Evolutionary conservation across 2,888 invertebrate species (phyloP).

Genomic region (Mechanitis messenoides): DNA sequence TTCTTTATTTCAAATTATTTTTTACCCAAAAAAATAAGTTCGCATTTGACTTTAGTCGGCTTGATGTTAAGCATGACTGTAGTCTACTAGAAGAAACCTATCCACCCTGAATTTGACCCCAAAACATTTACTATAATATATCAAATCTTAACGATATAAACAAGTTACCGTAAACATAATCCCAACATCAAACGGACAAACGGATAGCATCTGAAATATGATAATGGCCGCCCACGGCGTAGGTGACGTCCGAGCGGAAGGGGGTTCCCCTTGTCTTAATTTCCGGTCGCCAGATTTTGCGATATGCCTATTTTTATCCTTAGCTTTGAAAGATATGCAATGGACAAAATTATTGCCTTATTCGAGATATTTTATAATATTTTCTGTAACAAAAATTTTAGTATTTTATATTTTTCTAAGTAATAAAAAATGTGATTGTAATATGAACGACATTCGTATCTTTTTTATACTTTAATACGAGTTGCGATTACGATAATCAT

Average conservation of each 20-base stretch:
- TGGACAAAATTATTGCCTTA: conserved; percentile 16
- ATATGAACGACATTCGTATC: neutral
- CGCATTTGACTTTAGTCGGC: too few species aligned
- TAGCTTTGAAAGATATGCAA: conserved; percentile 26
- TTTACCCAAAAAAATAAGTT: too few species aligned
- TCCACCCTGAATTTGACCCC: neutral
- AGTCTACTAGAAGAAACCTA: too few species aligned
- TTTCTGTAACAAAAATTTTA: neutral
- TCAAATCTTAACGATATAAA: conserved; percentile 11
- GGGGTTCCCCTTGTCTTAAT: conserved; percentile 62
- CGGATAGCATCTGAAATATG: conserved; percentile 42
- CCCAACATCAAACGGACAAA: conserved; percentile 22
- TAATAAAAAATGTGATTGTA: too few species aligned
- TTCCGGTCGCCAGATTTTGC: conserved; percentile 68
- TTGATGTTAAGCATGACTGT: too few species aligned
- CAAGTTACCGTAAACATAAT: conserved; percentile 6
- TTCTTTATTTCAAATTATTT: neutral
- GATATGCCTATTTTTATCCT: conserved; percentile 41
- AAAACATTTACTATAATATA: neutral
- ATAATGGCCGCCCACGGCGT: conserved; percentile 58
- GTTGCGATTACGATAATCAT: neutral
- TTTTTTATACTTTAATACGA: neutral
- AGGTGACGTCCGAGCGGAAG: conserved; percentile 65
- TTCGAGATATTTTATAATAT: neutral
- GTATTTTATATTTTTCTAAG: too few species aligned